Evolutionary conservation across 1,140 invertebrate species (phyloP).

Genomic region (Philopotamus ludificatus): DNA sequence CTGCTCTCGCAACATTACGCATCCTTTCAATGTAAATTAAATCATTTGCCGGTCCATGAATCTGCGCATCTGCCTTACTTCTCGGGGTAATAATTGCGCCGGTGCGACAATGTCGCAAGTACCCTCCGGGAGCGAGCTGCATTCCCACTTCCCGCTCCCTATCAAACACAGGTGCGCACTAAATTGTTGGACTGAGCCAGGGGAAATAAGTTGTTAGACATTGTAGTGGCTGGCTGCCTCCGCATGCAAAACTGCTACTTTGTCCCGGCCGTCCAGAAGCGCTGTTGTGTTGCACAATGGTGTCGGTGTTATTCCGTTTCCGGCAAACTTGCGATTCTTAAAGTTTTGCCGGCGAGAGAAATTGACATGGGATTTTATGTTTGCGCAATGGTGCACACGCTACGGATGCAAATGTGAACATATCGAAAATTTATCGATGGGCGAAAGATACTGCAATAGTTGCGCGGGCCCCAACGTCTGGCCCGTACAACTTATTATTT

Average conservation of each 20-base stretch:
- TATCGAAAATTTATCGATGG: no score
- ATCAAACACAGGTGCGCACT: conserved; percentile 28
- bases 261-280: neutral
- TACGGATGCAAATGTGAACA: no score
- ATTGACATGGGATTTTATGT: no score
- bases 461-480: no score
- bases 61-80: neutral
- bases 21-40: no score
- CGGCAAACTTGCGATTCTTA: no score
- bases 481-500: no score
- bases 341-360: no score
- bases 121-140: neutral
- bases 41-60: neutral
- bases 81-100: neutral
- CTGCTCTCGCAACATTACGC: no score
- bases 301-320: no score
- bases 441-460: no score
- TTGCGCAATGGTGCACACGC: no score
- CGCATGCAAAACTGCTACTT: neutral
- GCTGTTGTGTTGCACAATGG: neutral
- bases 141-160: neutral
- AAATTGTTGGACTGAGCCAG: conserved; percentile 22
- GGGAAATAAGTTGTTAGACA: conserved; percentile 25
- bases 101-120: neutral
- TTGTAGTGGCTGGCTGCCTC: conserved; percentile 16